A percentile compares a stretch with the other conserved stretches of the same genome.
These are phyloP conservation scores for Orientallactaga sibirica DNA, from an alignment of 2,797 vertebrate genomes.

Conservation along the genomic window DNA sequence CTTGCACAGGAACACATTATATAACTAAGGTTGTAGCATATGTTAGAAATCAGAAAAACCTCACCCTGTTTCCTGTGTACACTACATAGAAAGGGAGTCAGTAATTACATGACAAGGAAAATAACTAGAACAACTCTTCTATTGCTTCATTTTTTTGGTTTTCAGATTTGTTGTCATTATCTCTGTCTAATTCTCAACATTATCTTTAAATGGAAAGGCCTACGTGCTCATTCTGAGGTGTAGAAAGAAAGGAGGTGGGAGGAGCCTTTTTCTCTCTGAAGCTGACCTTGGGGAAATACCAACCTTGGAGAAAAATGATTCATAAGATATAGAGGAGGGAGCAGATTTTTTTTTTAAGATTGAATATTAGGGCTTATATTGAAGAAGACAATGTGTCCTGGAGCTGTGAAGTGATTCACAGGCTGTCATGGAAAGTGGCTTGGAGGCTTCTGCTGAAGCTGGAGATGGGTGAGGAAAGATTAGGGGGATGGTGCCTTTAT, in stretches of 20 bases:
- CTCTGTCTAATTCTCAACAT: conserved; percentile 11
- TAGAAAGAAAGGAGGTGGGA: background rate
- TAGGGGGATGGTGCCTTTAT: background rate
- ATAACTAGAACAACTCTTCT: background rate
- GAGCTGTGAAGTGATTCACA: background rate
- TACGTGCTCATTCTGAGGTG: background rate
- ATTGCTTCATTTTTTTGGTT: conserved; percentile 31
- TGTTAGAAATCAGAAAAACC: background rate
- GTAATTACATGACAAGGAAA: conserved; percentile 33
- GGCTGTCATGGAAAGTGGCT: background rate
- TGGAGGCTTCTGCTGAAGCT: background rate
- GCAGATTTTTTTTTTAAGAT: background rate
- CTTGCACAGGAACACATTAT: background rate
- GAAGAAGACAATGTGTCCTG: background rate
- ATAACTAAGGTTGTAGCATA: conserved; percentile 20
- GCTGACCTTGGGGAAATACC: background rate
- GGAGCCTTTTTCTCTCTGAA: background rate
- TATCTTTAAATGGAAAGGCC: background rate
- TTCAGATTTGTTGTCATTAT: conserved; percentile 32
- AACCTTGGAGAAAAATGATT: conserved; percentile 15
- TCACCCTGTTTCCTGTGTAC: background rate
- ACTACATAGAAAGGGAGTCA: background rate
- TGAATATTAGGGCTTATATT: background rate
- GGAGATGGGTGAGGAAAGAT: background rate
- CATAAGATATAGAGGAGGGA: background rate